Evolutionary conservation across 2,797 vertebrate genomes (phyloP).

Genomic region (Myotis planiceps): DNA sequence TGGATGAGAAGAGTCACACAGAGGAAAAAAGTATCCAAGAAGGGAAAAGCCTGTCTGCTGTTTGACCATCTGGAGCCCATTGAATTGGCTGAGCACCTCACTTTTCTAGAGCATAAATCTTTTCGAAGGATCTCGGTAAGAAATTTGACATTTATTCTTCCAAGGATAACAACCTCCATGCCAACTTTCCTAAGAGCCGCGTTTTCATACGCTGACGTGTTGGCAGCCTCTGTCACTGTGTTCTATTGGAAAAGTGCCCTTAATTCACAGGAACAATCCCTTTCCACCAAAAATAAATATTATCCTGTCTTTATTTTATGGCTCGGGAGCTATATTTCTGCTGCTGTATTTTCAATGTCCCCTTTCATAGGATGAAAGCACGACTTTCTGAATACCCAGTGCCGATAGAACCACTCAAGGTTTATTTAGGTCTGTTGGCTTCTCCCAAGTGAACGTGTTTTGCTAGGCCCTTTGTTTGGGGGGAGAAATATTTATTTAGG

Average conservation of each 20-base stretch:
- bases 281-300: constrained; percentile 75
- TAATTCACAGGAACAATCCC: constrained; percentile 72
- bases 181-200: constrained; percentile 70
- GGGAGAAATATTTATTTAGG: constrained; percentile 14
- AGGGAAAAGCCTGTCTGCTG: constrained; percentile 96
- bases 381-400: constrained; percentile 53
- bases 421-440: constrained; percentile 10
- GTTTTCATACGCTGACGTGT: constrained; percentile 56
- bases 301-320: constrained; percentile 70
- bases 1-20: constrained; percentile 99
- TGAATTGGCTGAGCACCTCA: constrained; percentile 97
- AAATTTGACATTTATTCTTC: constrained; percentile 72
- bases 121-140: constrained; percentile 96
- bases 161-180: constrained; percentile 70
- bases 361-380: constrained; percentile 69
- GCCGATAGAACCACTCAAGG: constrained; percentile 52
- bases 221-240: constrained; percentile 64
- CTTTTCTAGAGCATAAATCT: constrained; percentile 98
- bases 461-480: background rate
- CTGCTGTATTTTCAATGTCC: constrained; percentile 64
- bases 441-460: constrained; percentile 38
- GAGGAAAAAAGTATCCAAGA: constrained; percentile 95
- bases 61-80: constrained; percentile 98
- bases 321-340: constrained; percentile 64
- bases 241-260: constrained; percentile 72